These are phyloP conservation scores for Galerucella nymphaeae DNA, from an alignment of 2,888 invertebrate species.

Conservation along the genomic window DNA sequence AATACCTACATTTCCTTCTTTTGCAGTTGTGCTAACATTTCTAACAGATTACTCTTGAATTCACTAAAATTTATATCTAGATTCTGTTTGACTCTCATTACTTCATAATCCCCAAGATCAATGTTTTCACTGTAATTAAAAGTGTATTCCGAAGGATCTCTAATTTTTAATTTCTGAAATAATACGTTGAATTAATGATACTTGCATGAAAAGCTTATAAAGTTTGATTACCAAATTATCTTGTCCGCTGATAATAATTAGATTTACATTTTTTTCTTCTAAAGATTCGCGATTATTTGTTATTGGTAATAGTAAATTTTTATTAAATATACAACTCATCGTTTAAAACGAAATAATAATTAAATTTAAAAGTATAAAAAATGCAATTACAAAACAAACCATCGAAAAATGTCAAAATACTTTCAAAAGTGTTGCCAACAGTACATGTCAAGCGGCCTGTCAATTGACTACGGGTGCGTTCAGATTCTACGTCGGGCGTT, in stretches of 20 bases:
- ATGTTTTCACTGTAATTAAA: conserved; percentile 60
- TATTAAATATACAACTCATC: conserved; percentile 47
- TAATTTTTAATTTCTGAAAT: conserved; percentile 37
- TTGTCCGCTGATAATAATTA: conserved; percentile 45
- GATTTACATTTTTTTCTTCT: conserved; percentile 47
- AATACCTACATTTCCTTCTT: conserved; percentile 55
- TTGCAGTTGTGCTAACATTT: conserved; percentile 57
- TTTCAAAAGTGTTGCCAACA: conserved; percentile 5
- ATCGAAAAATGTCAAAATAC: neutral
- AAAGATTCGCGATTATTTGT: conserved; percentile 39
- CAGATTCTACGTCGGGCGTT: too few relatives aligned
- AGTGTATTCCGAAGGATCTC: conserved; percentile 55
- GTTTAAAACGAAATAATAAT: neutral
- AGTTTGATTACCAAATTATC: conserved; percentile 48
- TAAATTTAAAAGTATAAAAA: neutral
- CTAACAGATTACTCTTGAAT: conserved; percentile 59
- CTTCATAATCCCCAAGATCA: conserved; percentile 56
- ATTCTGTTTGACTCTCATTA: conserved; percentile 58
- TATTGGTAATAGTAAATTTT: conserved; percentile 47
- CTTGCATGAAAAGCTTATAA: neutral
- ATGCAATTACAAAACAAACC: neutral
- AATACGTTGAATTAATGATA: conserved; percentile 24
- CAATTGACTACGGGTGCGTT: too few relatives aligned
- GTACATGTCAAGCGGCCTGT: too few relatives aligned
- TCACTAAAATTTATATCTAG: conserved; percentile 62